Evolutionary conservation across 2,113 vertebrate genomes (phyloP), one percentile per base, ranked within the genome.

Genomic region (Protobothrops mucrosquamatus): DNA sequence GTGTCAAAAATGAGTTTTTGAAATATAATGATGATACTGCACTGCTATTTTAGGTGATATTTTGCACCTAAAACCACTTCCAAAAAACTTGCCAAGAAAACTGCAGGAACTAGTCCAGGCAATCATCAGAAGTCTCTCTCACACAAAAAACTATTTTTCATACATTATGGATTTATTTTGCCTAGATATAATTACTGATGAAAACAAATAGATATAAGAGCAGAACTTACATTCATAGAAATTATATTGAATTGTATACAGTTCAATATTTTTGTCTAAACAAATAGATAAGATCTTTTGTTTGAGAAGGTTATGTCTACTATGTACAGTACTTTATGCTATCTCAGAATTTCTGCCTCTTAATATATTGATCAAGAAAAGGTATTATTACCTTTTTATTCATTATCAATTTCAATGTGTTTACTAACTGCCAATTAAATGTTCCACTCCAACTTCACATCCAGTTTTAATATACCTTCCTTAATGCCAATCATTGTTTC

Each of bases 201-300:
- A 89, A 0, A 94, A 89, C 51, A 93, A 93, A 95, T 87, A 14
- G 34, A 23, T 15, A 20, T 3, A 22, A 90, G 95, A 92, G 2
- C 11, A 88, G 64, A 10, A 2, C 59, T 95, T 92, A 9, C 34
- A 7, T 86, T 69, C 23, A 4, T 14, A 91, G 57, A 93, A 85
- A 4, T 9, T 9, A 57, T 94, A n/a, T 8, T 89, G 24, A 89
- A 39, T 87, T 90, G 20, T 43, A 87, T n/a, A 46, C 34, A 88
- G 56, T 23, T 87, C 56, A 55, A 85, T 46, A 24, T 61, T n/a
- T 46, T 91, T 81, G 39, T 9, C 51, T 56, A 55, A 93, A 81
- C 20, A 24, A 57, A 39, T 22, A 81, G n/a, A 18, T 69, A 69
- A 69, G 64, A 74, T 18, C 12, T 74, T 74, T 74, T 87, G 11